phyloP scores from a whole-genome alignment of 2,113 vertebrate genomes.

The Centrocercus urophasianus region DNA sequence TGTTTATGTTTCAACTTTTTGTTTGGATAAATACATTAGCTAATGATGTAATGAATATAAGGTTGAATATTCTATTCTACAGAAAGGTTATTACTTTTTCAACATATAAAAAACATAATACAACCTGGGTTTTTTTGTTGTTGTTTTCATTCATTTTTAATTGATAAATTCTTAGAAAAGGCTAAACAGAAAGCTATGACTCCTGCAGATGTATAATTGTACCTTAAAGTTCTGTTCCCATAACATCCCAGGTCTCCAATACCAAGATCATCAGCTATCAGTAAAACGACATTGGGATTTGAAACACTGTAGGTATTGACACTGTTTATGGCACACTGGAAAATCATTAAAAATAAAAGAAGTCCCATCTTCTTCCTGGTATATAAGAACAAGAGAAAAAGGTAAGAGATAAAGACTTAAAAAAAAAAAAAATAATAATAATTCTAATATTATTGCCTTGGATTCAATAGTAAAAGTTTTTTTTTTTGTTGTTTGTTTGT shows the following conservation, averaged over 20 bases:
- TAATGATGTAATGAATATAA: neutral
- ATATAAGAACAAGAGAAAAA: neutral
- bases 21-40: neutral
- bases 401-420: neutral
- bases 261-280: constrained; percentile 92
- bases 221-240: constrained; percentile 89
- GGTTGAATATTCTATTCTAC: neutral
- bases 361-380: constrained; percentile 76
- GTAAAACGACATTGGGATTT: constrained; percentile 83
- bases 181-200: neutral
- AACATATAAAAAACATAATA: neutral
- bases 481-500: no score
- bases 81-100: neutral
- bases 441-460: neutral
- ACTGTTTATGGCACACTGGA: neutral
- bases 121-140: neutral
- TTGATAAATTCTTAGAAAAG: neutral
- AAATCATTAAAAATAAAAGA: constrained; percentile 28
- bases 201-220: neutral
- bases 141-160: neutral
- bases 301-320: neutral
- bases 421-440: neutral
- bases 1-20: neutral
- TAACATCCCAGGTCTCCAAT: constrained; percentile 92
- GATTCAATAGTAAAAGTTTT: neutral